Evolutionary conservation across 2,113 vertebrate species (phyloP), one percentile per base, ranked within the genome.

Genomic region (Desmodus rotundus): DNA sequence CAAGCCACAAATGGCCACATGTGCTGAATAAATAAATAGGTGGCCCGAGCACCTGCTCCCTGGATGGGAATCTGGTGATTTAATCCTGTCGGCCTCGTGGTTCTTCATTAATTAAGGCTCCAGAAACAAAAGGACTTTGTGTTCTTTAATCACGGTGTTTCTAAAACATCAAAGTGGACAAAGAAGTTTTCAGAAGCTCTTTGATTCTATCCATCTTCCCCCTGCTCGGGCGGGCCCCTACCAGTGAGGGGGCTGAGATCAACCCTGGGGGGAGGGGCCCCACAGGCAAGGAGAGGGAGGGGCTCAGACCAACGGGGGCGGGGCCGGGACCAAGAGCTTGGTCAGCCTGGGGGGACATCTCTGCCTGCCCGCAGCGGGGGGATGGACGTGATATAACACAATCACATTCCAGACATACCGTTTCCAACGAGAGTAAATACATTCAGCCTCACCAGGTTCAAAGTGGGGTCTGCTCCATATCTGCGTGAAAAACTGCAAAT

Each of bases 161-260:
- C 81, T 41, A 54, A 73, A 81, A 90, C 93, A 90, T 93, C 94
- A 90, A 92, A 96, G 85, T 1, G 61, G 38, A 90, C 76, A 76
- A 63, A 87, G 92, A 76, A 1, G 15, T 43, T 95, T 85, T 38
- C 77, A 45, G 63, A 84, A 89, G 41, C 38, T 36, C 87, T 95
- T 92, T 67, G 92, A 91, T 93, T 83, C 38, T 78, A 13, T 7
- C 36, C 54, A 33, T 43, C 36, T 67, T n/a, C 41, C 13, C 20
- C 14, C 6, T 41, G 8, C 0, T 36, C 0, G 0, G 33, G 0
- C 0, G 19, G 24, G 19, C 13, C 11, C 38, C 78, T 5, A 10
- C 88, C 43, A 22, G 5, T 4, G 74, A 58, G 70, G 31, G 78
- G 63, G 68, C 17, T 36, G 67, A 70, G 33, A 86, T 43, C 77